Base-by-base conservation (phyloP, 2,113 vertebrate genomes). In the Zapornia atra region DNA sequence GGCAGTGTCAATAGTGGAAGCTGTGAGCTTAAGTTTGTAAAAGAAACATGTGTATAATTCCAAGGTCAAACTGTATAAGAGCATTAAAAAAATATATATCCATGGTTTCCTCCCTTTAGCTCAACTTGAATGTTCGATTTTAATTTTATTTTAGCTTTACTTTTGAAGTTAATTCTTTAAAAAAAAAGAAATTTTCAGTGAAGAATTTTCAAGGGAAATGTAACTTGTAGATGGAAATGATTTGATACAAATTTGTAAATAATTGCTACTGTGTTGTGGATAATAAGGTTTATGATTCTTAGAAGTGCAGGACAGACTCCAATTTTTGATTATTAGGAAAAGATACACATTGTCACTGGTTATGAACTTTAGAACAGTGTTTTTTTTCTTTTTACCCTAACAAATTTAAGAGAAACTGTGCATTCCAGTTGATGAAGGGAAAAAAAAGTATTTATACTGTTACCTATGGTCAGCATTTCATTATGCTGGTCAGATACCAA, bases 391-490 rank as follows among this genome's bases (percentile, higher is more conserved):
- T 81, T 59, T 72, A 48, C 12, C 18, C 11, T 38, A 56, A 66
- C 6, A 59, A 60, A 86, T 93, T 69, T 69, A 76, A 84, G 57
- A 82, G 50, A 84, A 88, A 66, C 17, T 7, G 4, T 51, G 7
- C 53, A 22, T 40, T 76, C 36, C 22, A 53, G 9, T 75, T 78
- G 54, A 12, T 3, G 3, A 84, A 82, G 76, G 76, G 87, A 53
- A 10, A 78, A 82, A 70, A 61, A 19, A 80, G 33, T 72, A 92
- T 80, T 33, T 53, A 38, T 69, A 50, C 29, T 71, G 26, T 86
- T 95, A 91, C 31, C 50, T 92, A 19, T 92, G 48, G 88, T 93
- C 65, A 92, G 50, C 46, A 59, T 93, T 96, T 97, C 71, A 86
- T 96, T 95, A 93, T 78, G 57, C 90, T 90, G 51, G 70, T 81